Evolutionary conservation across 2,113 vertebrate species (phyloP).

Genomic region (Todiramphus chloris): DNA sequence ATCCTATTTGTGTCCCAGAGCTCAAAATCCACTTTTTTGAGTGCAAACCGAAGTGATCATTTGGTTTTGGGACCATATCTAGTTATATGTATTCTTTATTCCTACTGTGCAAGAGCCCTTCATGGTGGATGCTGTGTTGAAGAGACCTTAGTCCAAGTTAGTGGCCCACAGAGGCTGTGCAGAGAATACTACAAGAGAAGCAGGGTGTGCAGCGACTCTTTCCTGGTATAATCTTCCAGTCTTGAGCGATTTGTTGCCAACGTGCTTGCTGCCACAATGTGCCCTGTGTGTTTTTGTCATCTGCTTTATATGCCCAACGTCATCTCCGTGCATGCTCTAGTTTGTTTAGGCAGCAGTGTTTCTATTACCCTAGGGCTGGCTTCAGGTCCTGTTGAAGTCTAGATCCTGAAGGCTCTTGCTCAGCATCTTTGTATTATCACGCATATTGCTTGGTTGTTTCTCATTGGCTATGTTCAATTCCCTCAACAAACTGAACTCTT

Average conservation of each 20-base stretch:
- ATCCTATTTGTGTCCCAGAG: background rate
- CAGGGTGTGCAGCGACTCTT: background rate
- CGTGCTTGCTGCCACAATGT: background rate
- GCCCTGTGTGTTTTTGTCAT: background rate
- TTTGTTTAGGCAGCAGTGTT: background rate
- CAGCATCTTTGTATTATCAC: background rate
- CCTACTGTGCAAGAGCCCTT: background rate
- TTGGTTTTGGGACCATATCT: background rate
- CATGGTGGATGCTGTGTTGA: background rate
- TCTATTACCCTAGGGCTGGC: background rate
- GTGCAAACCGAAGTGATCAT: background rate
- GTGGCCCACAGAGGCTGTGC: rapidly evolving
- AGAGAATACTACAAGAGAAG: background rate
- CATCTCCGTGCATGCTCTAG: rapidly evolving
- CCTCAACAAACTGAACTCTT: rapidly evolving
- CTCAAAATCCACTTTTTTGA: background rate
- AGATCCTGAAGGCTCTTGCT: background rate
- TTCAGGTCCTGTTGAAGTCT: background rate
- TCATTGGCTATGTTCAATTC: background rate
- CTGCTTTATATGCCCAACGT: background rate
- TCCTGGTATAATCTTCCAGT: background rate
- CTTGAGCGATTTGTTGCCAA: background rate
- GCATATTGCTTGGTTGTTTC: background rate
- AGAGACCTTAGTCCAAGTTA: background rate
- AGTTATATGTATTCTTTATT: background rate